Evolutionary conservation across 1,140 invertebrate species (phyloP).

Genomic region (Hypsibius dujardini): DNA sequence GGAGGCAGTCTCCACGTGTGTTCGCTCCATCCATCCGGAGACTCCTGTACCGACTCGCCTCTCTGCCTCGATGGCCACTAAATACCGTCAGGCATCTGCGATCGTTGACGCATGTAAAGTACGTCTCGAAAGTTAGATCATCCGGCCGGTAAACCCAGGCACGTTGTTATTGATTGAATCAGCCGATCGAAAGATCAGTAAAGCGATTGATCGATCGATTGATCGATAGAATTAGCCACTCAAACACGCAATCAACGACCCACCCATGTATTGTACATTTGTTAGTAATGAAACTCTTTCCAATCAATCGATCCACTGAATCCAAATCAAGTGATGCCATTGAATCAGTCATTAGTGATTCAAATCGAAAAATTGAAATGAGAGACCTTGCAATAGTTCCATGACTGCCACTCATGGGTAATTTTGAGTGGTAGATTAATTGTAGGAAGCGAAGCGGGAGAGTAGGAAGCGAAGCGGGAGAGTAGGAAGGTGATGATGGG

Average conservation of each 20-base stretch:
- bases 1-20: constrained; percentile 51
- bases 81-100: constrained; percentile 43
- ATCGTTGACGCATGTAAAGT: constrained; percentile 43
- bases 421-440: no score
- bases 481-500: background rate
- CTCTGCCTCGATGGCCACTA: constrained; percentile 47
- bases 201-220: background rate
- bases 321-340: no score
- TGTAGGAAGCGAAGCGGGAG: no score
- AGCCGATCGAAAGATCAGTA: background rate
- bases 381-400: no score
- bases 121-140: no score
- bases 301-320: no score
- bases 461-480: no score
- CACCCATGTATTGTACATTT: constrained; percentile 20
- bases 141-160: no score
- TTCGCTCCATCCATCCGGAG: constrained; percentile 47
- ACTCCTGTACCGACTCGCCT: constrained; percentile 41
- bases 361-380: no score
- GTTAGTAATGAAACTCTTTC: constrained; percentile 18
- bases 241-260: constrained; percentile 22
- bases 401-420: no score
- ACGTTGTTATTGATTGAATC: no score
- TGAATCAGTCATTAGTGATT: no score
- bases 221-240: background rate